phyloP scores from a whole-genome alignment of 2,113 vertebrate genomes.

The Datnioides undecimradiatus region DNA sequence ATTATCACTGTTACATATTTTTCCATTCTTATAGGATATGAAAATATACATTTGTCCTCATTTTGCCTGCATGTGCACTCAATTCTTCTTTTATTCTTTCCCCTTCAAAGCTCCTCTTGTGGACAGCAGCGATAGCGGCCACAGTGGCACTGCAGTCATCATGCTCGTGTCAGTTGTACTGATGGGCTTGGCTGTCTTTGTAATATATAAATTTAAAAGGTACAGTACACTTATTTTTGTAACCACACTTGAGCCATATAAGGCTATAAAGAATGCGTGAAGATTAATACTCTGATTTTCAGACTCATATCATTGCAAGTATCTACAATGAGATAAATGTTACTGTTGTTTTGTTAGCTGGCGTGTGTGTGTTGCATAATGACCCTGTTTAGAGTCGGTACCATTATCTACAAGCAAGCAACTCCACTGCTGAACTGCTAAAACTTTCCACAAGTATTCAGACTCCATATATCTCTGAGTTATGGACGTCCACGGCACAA shows the following conservation, averaged over 20 bases:
- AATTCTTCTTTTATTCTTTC: constrained; percentile 22
- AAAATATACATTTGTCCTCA: neutral
- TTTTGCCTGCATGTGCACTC: constrained; percentile 7
- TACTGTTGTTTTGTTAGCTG: constrained; percentile 18
- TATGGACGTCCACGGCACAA: constrained; percentile 66
- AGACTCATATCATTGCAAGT: constrained; percentile 1
- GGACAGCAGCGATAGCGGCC: constrained; percentile 70
- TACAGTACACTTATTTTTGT: constrained; percentile 39
- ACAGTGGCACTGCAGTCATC: constrained; percentile 78
- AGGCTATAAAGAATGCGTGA: neutral
- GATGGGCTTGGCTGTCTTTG: constrained; percentile 76
- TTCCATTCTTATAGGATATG: neutral
- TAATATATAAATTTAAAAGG: constrained; percentile 82
- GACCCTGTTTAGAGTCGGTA: constrained; percentile 27
- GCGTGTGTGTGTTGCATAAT: constrained; percentile 33
- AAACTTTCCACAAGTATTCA: constrained; percentile 68
- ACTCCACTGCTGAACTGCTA: constrained; percentile 41
- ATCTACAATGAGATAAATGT: constrained; percentile 10
- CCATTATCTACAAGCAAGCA: constrained; percentile 49
- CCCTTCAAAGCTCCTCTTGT: constrained; percentile 74
- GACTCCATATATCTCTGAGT: constrained; percentile 65
- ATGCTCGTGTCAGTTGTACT: constrained; percentile 79
- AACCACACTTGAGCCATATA: neutral
- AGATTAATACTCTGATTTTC: constrained; percentile 15
- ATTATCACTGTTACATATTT: constrained; percentile 8